Evolutionary conservation across 1,140 invertebrate genomes (phyloP), one percentile per base, ranked within the genome.

Genomic region (Proctacanthus coquilletti): DNA sequence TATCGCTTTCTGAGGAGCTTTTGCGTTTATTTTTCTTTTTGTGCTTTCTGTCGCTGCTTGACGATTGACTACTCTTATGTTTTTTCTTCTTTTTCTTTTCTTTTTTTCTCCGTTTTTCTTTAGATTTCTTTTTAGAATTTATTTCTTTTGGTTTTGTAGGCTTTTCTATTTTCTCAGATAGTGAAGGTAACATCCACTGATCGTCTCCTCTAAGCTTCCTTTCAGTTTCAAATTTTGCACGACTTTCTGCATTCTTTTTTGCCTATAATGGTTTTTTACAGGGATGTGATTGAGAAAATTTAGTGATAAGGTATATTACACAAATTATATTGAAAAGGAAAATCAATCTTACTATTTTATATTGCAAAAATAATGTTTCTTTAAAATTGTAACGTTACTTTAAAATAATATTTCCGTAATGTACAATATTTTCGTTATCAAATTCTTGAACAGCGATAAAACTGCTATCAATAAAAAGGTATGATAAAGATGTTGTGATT

Each of bases 111-210:
- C 41, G 43, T 47, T 41, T 37, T 58, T 50, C 37, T 55, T 46
- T n/a, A n/a, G n/a, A n/a, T n/a, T n/a, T n/a, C n/a, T 13, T 52
- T 50, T 25, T 52, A 50, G 5, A 51, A 32, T 54, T 60, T 40
- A 45, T 5, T 45, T 54, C 18, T 10, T 42, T 48, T 13, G 38
- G 35, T 36, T 45, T 41, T 2, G 38, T 45, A 2, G 52, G 18
- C 40, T 47, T 49, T 3, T 61, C 50, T 25, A 56, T 34, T 38
- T 54, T 56, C 18, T 48, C 43, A n/a, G 47, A 44, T 17, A 65
- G 44, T 2, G 53, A 52, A 0, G 63, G 63, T n/a, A 63, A 42
- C 51, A 64, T 62, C 62, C 61, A 64, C 23, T 60, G 52, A 19
- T 44, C 42, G 35, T 64, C 63, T 1, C 62, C 61, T 25, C 60